Evolutionary conservation across 2,797 vertebrate genomes (phyloP).

Genomic region (Apogon hyalosoma): DNA sequence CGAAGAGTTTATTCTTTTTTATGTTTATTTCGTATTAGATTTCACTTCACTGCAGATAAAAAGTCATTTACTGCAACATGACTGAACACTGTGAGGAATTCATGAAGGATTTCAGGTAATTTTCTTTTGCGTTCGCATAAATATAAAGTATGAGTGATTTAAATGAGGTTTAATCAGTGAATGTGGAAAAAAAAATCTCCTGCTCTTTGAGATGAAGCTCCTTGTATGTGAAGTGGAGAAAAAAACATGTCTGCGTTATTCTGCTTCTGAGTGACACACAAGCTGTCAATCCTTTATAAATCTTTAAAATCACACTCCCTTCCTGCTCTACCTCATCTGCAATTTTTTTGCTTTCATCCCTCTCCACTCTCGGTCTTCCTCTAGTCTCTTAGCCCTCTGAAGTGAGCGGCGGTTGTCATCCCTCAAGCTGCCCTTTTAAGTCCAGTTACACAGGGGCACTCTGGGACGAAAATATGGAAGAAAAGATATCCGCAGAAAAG

Average conservation of each 20-base stretch:
- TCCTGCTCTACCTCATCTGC: constrained; percentile 70
- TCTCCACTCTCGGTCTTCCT: constrained; percentile 46
- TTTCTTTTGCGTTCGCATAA: constrained; percentile 11
- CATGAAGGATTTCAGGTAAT: constrained; percentile 7
- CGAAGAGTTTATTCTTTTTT: no score
- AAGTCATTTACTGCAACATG: not conserved
- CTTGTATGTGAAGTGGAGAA: constrained; percentile 17
- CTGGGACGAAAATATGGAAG: constrained; percentile 35
- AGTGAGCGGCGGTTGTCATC: constrained; percentile 69
- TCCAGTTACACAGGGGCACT: constrained; percentile 63
- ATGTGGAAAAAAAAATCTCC: constrained; percentile 25
- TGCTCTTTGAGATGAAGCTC: constrained; percentile 24
- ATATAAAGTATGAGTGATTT: constrained; percentile 16
- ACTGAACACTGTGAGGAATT: constrained; percentile 20
- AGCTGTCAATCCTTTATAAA: constrained; percentile 64
- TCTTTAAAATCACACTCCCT: constrained; percentile 66
- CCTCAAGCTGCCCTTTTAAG: constrained; percentile 75
- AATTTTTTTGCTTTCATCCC: constrained; percentile 67
- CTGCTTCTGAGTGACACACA: constrained; percentile 48
- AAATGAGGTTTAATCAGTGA: constrained; percentile 21
- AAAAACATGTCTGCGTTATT: constrained; percentile 29
- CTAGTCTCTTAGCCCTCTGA: constrained; percentile 58
- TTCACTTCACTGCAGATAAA: no score
- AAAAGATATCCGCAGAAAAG: constrained; percentile 39
- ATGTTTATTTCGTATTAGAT: no score